Evolutionary conservation across 2,797 vertebrate genomes (phyloP).

Genomic region (Enteromius afrohamiltoni): DNA sequence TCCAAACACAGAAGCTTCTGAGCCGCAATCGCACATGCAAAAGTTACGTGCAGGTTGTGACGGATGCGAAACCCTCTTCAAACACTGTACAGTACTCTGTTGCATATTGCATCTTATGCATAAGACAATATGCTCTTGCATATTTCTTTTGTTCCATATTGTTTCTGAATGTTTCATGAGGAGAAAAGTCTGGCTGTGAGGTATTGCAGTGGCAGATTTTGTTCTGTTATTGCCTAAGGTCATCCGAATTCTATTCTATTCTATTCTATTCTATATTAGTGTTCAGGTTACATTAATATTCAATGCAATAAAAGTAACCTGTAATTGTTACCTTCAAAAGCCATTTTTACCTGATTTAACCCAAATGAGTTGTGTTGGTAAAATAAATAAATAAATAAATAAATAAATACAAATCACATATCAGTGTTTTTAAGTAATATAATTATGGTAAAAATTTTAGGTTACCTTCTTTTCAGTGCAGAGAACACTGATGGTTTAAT

Average conservation of each 20-base stretch:
- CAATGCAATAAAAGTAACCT: background rate
- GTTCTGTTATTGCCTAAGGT: background rate
- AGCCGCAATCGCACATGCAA: background rate
- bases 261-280: slow-evolving; percentile 23
- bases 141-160: slow-evolving; percentile 3
- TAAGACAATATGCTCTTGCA: background rate
- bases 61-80: background rate
- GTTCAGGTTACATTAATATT: background rate
- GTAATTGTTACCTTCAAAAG: background rate
- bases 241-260: background rate
- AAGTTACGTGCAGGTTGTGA: slow-evolving; percentile 22
- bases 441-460: background rate
- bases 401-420: background rate
- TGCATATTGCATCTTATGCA: background rate
- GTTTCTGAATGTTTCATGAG: slow-evolving; percentile 15
- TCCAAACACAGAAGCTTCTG: slow-evolving; percentile 1
- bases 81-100: background rate
- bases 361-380: background rate
- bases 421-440: background rate
- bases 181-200: background rate
- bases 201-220: background rate
- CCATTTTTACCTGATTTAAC: background rate
- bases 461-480: background rate
- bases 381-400: background rate
- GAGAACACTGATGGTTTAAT: background rate